phyloP scores from a whole-genome alignment of 2,888 invertebrate species.

The Clanis bilineata region DNA sequence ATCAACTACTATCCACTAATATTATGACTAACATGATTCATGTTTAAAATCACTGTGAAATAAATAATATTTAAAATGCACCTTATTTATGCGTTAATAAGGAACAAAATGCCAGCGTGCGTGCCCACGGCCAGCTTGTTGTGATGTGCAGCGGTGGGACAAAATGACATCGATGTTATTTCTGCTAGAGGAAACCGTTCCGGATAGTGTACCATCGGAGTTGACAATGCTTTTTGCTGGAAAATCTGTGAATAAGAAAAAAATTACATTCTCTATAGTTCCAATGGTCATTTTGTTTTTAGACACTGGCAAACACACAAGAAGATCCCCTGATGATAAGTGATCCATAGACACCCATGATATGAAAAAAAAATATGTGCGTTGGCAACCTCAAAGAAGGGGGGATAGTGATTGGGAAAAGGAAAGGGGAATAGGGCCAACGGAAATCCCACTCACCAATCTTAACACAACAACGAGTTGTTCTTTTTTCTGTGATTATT shows the following conservation, averaged over 20 bases:
- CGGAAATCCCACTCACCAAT: too few species aligned
- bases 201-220: conserved; percentile 40
- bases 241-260: conserved; percentile 28
- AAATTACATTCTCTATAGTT: neutral
- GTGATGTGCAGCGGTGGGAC: conserved; percentile 48
- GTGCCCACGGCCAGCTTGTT: conserved; percentile 56
- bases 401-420: too few species aligned
- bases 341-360: too few species aligned
- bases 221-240: conserved; percentile 30
- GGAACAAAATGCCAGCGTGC: conserved; percentile 62
- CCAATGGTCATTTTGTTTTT: too few species aligned
- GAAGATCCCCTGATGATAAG: too few species aligned
- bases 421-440: too few species aligned
- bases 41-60: neutral
- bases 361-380: too few species aligned
- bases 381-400: too few species aligned
- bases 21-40: neutral
- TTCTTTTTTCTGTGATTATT: too few species aligned
- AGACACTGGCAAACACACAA: too few species aligned
- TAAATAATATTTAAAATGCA: neutral
- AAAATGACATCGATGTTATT: conserved; percentile 57
- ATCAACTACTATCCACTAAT: neutral
- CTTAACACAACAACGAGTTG: too few species aligned
- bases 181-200: conserved; percentile 67
- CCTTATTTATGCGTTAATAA: conserved; percentile 44